Evolutionary conservation across 2,888 invertebrate genomes (phyloP), one percentile per base, ranked within the genome.

Genomic region (Ophioninae sp.): DNA sequence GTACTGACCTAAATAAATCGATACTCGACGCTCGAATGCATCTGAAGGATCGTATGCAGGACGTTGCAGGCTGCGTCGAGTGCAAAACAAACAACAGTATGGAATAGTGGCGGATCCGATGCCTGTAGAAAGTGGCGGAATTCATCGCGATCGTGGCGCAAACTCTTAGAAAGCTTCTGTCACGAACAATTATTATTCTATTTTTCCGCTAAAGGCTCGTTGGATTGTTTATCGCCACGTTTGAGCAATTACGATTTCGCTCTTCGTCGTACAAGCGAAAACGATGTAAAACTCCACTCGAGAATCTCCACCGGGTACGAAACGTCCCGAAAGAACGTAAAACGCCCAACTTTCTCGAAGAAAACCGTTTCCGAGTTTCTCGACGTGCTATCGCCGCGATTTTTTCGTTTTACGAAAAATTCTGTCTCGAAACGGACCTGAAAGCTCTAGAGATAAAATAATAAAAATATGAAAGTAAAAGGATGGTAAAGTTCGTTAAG

Each of bases 161-260:
- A 65, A 75, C 0, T 59, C 71, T 44, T 83, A 83, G 83, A 83
- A 83, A 83, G 78, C 69, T 71, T 64, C 73, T 73, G 64, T 59
- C 41, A 37, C 68, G 39, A 65, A 75, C 68, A 78, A 69, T 78
- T 58, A 56, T 22, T 56, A 58, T 58, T n/a, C 13, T 30, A 39
- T 56, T 44, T 72, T n/a, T 41, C 51, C 51, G 61, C 51, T n/a
- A 6, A 13, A 7, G 10, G 37, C 37, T 23, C n/a, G 58, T 61
- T 23, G 30, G 41, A 63, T 17, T n/a, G 22, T 61, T 77, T 58
- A 61, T 72, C n/a, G 51, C 44, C 37, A 44, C 22, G 1, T 72
- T 2, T 30, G 56, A 37, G 41, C 30, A n/a, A 64, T 74, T 51
- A 51, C 30, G 44, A 41, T 64, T 51, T 64, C 9, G 51, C 37